Evolutionary conservation across 37 sponge, comb jelly and placozoan species (phyloP), one percentile per base, ranked within the genome.

Genomic region (Geodia barretti): DNA sequence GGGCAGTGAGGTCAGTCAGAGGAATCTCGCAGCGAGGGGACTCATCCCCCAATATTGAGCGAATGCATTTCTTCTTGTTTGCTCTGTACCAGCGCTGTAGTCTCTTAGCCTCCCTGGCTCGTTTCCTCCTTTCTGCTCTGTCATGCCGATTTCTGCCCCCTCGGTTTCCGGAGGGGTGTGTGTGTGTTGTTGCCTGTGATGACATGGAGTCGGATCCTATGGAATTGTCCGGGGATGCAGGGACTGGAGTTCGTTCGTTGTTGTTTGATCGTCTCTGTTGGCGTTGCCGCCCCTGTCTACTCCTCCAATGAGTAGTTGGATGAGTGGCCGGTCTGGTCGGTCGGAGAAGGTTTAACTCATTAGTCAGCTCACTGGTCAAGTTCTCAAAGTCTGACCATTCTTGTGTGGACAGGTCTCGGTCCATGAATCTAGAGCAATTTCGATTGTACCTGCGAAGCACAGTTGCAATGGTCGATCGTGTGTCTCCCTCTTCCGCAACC

Each of bases 51-150:
- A 21, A 20, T 5, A 64, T 64, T 24, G 30, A 24, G 20, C 30
- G 66, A 20, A 78, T 26, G 24, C 79, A 78, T 7, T 64, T 17
- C 39, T 78, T 78, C 31, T 39, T 67, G 33, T 78, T 78, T 9
- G 68, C 68, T 26, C 47, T 5, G 35, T 78, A 78, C 68, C 68
- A 64, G 1, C 9, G 24, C 68, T 78, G 79, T 9, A 66, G 3
- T 54, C 65, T 78, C 28, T 26, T 39, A 32, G 79, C 68, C 39
- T 65, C 43, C 23, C 64, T 32, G 21, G 54, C 68, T 38, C 68
- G 14, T 28, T 37, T 60, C 17, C 39, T 32, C 54, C 72, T 21
- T 28, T 35, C 62, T 77, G 65, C 11, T 75, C 31, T 30, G 3
- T 20, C 25, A 11, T 30, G 30, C 19, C 30, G 30, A 8, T 7